Conservation (phyloP, 2,113 vertebrate species). For the Passer domesticus region DNA sequence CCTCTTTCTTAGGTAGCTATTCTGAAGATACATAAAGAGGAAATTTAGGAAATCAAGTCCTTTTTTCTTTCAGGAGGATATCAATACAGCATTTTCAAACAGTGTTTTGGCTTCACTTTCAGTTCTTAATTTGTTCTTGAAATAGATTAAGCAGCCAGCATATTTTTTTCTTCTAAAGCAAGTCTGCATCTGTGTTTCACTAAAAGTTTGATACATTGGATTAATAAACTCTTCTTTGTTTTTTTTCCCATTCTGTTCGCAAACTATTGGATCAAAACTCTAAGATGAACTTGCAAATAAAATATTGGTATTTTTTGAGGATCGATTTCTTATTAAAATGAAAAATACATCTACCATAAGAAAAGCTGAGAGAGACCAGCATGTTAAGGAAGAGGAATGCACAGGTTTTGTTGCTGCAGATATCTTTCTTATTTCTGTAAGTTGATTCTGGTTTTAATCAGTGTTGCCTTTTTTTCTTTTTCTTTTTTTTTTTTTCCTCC, state of each 20-base stretch:
- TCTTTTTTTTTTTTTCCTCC: not conserved
- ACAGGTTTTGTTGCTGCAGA: not conserved
- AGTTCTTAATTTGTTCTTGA: not conserved
- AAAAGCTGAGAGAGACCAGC: not conserved
- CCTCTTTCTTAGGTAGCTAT: not conserved
- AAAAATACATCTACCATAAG: not conserved
- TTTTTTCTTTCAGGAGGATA: not conserved
- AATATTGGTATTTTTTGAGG: not conserved
- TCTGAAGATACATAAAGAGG: not conserved
- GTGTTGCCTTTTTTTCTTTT: not conserved
- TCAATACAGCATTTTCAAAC: not conserved
- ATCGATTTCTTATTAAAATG: not conserved
- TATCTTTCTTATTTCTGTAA: not conserved
- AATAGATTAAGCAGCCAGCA: not conserved
- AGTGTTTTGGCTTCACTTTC: not conserved
- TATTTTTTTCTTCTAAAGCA: not conserved
- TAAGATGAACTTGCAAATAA: not conserved
- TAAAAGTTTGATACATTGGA: not conserved
- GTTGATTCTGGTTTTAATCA: not conserved
- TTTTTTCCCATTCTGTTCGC: not conserved
- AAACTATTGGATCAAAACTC: not conserved
- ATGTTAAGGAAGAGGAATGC: not conserved
- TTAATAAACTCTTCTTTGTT: not conserved
- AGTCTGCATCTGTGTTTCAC: not conserved
- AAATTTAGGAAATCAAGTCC: not conserved